Percentiles rank a stretch among this genome's conserved stretches.
These are phyloP conservation scores for Rotaria magnacalcarata DNA, from an alignment of 2,888 invertebrate species.

Conservation along the genomic window DNA sequence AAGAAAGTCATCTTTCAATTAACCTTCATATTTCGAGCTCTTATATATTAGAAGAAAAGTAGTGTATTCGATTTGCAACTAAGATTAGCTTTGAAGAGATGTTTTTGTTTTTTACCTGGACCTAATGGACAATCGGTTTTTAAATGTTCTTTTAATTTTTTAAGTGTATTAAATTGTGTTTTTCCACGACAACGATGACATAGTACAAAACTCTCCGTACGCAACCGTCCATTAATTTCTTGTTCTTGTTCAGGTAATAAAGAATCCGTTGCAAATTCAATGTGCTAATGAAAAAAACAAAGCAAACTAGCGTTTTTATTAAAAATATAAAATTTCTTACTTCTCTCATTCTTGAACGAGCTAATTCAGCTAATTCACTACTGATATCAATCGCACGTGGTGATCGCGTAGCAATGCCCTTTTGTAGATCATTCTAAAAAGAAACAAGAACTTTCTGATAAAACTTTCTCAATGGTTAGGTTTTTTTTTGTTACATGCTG, in stretches of 20 bases:
- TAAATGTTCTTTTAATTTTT: slow-evolving; percentile 25
- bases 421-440: not conserved
- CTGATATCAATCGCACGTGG: slow-evolving; percentile 13
- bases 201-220: not conserved
- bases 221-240: slow-evolving; percentile 18
- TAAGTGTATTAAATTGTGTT: not conserved
- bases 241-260: slow-evolving; percentile 36
- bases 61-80: no score
- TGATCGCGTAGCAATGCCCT: not conserved
- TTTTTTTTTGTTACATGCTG: not conserved
- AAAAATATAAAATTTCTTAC: not conserved
- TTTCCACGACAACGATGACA: slow-evolving; percentile 36
- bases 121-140: slow-evolving; percentile 36
- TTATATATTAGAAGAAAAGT: no score
- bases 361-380: slow-evolving; percentile 19
- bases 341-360: slow-evolving; percentile 8
- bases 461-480: no score
- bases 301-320: not conserved
- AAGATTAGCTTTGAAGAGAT: no score
- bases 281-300: not conserved
- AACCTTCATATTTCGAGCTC: no score
- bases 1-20: no score
- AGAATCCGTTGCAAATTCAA: slow-evolving; percentile 18
- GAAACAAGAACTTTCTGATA: not conserved
- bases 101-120: not conserved